Base-by-base conservation (phyloP, 2,797 vertebrate species). In the Malacoraja senta region DNA sequence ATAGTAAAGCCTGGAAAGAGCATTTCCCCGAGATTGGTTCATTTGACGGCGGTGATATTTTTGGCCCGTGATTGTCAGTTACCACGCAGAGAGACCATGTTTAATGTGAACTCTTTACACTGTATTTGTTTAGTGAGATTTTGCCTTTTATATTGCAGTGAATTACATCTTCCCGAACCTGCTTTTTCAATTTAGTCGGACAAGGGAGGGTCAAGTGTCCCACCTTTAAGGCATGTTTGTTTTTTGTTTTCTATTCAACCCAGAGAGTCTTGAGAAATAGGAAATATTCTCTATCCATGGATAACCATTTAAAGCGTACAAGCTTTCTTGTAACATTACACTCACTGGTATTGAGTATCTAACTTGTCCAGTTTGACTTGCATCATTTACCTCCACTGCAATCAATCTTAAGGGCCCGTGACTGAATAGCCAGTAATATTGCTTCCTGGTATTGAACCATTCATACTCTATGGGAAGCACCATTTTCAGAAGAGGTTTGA, bases 11-110 rank as follows among this genome's bases (percentile, higher is more conserved):
- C 53, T n/a, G 10, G 63, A 71, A 71, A 19, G 71, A 58, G 71
- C 72, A 15, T 76, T 92, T 76, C 26, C 13, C 90, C 44, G 58
- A 29, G 90, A 92, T 92, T 92, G 71, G 71, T 92, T 92, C 58
- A 58, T 92, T 76, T 92, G 71, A 74, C 29, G 90, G 19, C 38
- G 38, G 29, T 88, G 90, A 76, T 38, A 76, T 76, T 92, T 92
- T 38, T 92, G 90, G 29, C 90, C 26, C n/a, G 35, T 92, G 90
- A 92, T 92, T 92, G 90, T 72, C 90, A 92, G 90, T 76, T 92
- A 92, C 68, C 90, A 92, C 53, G 72, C 71, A n/a, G 10, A 92
- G 38, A 92, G 71, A 53, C 38, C 44, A 44, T 72, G 65, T 72
- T 53, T 76, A 92, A 92, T 58, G 38, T 74, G 90, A 92, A 92